These are phyloP conservation scores for Colius striatus DNA, from an alignment of 2,113 vertebrate species.

Conservation along the genomic window DNA sequence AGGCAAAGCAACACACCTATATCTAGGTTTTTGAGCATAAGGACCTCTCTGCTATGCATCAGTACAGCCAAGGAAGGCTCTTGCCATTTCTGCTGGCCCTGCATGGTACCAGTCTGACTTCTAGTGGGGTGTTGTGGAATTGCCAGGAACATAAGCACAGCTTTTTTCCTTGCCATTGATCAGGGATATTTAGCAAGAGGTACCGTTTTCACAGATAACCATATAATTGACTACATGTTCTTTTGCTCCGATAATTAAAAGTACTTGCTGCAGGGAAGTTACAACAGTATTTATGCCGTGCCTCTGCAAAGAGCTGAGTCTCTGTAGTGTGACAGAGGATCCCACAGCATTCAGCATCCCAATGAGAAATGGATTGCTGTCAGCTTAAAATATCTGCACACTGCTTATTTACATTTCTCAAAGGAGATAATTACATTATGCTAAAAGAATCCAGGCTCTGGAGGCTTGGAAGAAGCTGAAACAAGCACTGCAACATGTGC, in stretches of 20 bases:
- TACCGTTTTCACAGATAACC: background rate
- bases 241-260: background rate
- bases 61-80: accelerated
- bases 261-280: background rate
- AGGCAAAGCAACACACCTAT: background rate
- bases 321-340: background rate
- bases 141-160: accelerated
- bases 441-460: background rate
- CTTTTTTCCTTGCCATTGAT: background rate
- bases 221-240: background rate
- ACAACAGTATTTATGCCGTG: background rate
- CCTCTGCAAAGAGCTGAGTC: background rate
- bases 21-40: background rate
- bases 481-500: background rate
- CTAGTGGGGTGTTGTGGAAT: background rate
- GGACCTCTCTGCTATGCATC: background rate
- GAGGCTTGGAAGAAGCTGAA: background rate
- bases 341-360: background rate
- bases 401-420: background rate
- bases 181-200: background rate
- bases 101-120: conserved; percentile 51
- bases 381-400: accelerated
- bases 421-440: background rate
- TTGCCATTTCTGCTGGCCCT: background rate
- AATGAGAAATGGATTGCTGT: background rate